These are phyloP conservation scores for Ivindomyrus marchei DNA, from an alignment of 2,113 vertebrate species.

Conservation along the genomic window DNA sequence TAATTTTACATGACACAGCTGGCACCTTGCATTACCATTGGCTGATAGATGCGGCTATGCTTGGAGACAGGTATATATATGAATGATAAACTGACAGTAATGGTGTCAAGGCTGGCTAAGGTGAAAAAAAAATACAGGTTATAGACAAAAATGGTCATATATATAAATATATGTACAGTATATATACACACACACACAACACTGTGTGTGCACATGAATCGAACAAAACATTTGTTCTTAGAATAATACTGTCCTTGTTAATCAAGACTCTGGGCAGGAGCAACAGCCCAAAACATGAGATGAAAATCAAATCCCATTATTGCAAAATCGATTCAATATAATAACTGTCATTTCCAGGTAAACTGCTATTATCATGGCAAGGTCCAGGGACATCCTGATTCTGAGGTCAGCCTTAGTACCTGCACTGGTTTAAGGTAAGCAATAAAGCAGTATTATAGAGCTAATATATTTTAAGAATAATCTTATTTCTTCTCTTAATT, in stretches of 20 bases:
- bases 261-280: background rate
- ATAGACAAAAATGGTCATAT: background rate
- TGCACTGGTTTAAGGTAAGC: slow-evolving; percentile 63
- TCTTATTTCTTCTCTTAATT: background rate
- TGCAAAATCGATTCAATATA: background rate
- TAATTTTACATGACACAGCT: slow-evolving; percentile 12
- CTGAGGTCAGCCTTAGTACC: slow-evolving; percentile 63
- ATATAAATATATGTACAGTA: background rate
- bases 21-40: background rate
- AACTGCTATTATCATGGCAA: slow-evolving; percentile 71
- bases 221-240: background rate
- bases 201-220: background rate
- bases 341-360: slow-evolving; percentile 38
- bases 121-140: background rate
- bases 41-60: background rate
- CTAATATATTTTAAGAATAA: background rate
- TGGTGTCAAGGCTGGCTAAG: background rate
- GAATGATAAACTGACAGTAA: background rate
- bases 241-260: background rate
- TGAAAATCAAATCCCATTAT: background rate
- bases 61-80: background rate
- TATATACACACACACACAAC: background rate
- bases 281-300: background rate
- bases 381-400: slow-evolving; percentile 52
- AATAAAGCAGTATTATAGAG: slow-evolving; percentile 25